Evolutionary conservation across 2,888 invertebrate genomes (phyloP), one percentile per base, ranked within the genome.

Genomic region (Meloe dianella): DNA sequence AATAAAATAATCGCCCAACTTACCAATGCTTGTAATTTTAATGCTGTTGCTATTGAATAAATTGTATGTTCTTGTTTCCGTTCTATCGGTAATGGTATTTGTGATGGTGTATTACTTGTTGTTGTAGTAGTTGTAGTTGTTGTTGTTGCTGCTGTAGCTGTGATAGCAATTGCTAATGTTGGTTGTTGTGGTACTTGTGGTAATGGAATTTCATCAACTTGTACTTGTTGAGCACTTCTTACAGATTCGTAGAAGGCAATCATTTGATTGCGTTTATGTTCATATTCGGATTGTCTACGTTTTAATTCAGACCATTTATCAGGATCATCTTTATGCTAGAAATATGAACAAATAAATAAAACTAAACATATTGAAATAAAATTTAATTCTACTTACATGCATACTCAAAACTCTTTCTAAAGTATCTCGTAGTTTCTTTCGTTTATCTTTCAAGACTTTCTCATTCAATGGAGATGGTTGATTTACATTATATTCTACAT

Each of bases 381-480:
- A 59, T 47, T 29, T 27, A 12, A 20, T n/a, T 24, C 75, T 87
- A 92, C 93, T 92, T 90, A 96, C 96, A 92, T 97, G 97, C 88
- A 97, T 92, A 84, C 94, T 92, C 82, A 96, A 89, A 41, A 98
- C 96, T 78, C 97, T 89, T 75, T 97, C 96, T 84, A 97, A 91
- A 1, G 98, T 98, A 83, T 98, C 98, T 83, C 93, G 91, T 41
- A 98, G 86, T 82, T 98, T 98, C 83, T 96, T 96, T 70, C 98
- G 86, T 84, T 98, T 98, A 79, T 98, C 98, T 82, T 96, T 95
- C 60, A 98, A 85, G 1, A 98, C 98, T 86, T 97, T 97, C 82
- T 98, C 97, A 85, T 97, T 98, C 4, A 98, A 85, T 0, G 96
- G 95, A 24, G 97, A 97, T 29, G 97, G 95, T 81, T 96, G 95